A percentile compares a stretch with the other conserved stretches of the same genome.
These are phyloP conservation scores for Monochamus saltuarius DNA, from an alignment of 1,140 invertebrate genomes.

Conservation along the genomic window DNA sequence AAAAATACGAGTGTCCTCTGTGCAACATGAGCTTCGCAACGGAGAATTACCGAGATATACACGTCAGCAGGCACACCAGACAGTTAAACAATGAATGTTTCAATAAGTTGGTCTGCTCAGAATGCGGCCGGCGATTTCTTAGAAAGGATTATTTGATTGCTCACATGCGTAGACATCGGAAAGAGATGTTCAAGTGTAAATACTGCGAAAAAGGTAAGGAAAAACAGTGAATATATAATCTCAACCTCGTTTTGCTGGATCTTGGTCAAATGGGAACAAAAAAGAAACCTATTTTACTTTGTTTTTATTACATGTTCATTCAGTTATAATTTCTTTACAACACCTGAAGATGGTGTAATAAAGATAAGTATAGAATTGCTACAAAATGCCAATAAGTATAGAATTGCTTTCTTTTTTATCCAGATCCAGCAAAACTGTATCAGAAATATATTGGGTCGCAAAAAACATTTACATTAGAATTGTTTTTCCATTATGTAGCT, in stretches of 20 bases:
- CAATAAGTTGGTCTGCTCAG: slow-evolving; percentile 59
- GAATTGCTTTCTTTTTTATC: too few relatives aligned
- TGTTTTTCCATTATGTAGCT: too few relatives aligned
- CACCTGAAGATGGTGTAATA: too few relatives aligned
- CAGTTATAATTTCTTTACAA: too few relatives aligned
- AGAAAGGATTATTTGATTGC: slow-evolving; percentile 59
- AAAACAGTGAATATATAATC: not conserved
- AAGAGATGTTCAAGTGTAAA: slow-evolving; percentile 60
- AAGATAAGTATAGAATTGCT: too few relatives aligned
- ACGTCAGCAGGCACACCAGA: slow-evolving; percentile 53
- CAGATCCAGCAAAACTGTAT: too few relatives aligned
- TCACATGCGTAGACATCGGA: slow-evolving; percentile 59
- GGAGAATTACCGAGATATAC: slow-evolving; percentile 56
- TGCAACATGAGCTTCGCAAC: slow-evolving; percentile 55
- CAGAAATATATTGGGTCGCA: too few relatives aligned
- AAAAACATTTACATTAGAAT: not conserved
- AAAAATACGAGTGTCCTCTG: slow-evolving; percentile 44
- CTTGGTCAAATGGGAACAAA: too few relatives aligned
- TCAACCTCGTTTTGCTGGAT: too few relatives aligned
- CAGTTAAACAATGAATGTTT: slow-evolving; percentile 53
- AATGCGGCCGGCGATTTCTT: slow-evolving; percentile 59
- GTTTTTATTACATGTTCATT: too few relatives aligned
- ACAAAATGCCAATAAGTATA: too few relatives aligned
- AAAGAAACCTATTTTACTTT: too few relatives aligned
- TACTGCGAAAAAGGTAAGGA: slow-evolving; percentile 52